Base-by-base conservation (phyloP, 2,113 vertebrate species). In the Eupsittula cactorum region DNA sequence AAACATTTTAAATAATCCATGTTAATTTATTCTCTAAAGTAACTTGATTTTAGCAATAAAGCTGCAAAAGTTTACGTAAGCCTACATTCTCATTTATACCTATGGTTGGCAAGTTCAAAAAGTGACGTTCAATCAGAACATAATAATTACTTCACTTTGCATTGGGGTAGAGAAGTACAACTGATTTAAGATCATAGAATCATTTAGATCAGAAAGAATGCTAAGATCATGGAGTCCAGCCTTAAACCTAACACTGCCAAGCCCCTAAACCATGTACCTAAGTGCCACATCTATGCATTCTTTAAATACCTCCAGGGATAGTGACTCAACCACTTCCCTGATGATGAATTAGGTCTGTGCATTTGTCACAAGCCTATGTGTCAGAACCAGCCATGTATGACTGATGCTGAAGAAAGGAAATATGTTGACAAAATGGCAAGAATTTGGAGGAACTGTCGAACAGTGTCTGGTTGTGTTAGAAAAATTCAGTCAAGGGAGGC, bases 321-420 rank as follows among this genome's bases (percentile, higher is more conserved):
- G 53, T 88, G 70, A 82, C 60, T 86, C 76, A 69, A 31, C n/a
- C 42, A 49, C 53, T 93, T 89, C 44, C 55, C 62, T 75, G 62
- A 78, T 46, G 55, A 64, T 27, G 28, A 73, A 75, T 41, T 88
- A 85, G 88, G 29, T 86, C 33, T 68, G 59, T 91, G 60, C 12
- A 16, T 95, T 97, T 86, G 81, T 93, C 77, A 44, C 35, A 76
- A 78, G 46, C 35, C 29, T 92, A 11, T 69, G 70, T 93, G 79
- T 86, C 86, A 91, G 91, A 91, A 62, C 35, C 73, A 80, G 65
- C 20, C 65, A 75, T 0, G 1, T 82, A 81, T 24, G 39, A 86
- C 3, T 9, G 70, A 42, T 71, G 64, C 42, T 83, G 69, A 92
- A 86, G 60, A 42, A 88, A 94, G 42, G 13, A 91, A 94, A 78